These are phyloP conservation scores for Lepeophtheirus nordmannii DNA, from an alignment of 2,888 invertebrate genomes.

Conservation along the genomic window DNA sequence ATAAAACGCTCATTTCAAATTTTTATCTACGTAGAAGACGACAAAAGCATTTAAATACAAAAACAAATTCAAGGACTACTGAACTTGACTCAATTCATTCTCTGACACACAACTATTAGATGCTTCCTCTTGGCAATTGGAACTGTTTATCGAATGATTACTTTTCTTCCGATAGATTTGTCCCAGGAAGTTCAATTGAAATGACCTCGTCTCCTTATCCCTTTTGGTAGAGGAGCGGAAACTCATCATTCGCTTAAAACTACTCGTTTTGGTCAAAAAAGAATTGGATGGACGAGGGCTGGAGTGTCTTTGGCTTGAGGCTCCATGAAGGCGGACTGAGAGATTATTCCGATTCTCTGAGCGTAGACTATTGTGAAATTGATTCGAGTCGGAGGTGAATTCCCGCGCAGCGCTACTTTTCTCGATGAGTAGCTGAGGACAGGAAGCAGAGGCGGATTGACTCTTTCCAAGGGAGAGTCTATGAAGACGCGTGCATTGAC, in stretches of 20 bases:
- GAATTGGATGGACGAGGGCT: neutral
- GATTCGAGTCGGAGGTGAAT: neutral
- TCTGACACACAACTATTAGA: too few species aligned
- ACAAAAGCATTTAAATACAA: too few species aligned
- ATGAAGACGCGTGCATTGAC: neutral
- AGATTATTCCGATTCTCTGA: neutral
- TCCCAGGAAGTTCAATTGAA: neutral
- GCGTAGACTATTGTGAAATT: too few species aligned
- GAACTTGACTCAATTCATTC: too few species aligned
- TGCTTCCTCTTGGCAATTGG: too few species aligned
- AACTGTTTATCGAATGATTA: neutral
- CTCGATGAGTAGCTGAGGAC: neutral
- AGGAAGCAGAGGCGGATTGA: neutral
- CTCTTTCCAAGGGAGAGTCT: neutral
- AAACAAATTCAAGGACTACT: too few species aligned
- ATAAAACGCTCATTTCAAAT: too few species aligned
- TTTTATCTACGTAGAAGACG: too few species aligned
- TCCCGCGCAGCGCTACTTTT: neutral
- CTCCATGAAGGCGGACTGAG: neutral
- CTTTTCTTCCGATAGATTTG: neutral
- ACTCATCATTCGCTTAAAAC: neutral
- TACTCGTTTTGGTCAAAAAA: neutral
- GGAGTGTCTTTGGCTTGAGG: neutral
- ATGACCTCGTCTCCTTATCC: neutral
- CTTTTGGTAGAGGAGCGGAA: neutral